Conservation (phyloP, 2,888 invertebrate species). For the Deilephila elpenor region DNA sequence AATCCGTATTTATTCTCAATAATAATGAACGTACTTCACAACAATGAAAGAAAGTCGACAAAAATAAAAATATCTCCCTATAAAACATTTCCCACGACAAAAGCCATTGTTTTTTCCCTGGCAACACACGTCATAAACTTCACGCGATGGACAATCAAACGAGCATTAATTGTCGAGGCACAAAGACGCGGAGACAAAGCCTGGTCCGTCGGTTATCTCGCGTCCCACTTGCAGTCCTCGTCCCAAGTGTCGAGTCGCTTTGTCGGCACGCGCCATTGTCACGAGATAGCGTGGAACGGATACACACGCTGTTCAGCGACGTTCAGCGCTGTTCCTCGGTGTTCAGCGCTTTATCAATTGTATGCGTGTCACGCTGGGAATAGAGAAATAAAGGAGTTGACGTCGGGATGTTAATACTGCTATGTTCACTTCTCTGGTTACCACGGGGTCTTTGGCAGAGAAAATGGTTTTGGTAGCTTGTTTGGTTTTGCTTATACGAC, state of each 20-base stretch:
- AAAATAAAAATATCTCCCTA: neutral
- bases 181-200: conserved; percentile 35
- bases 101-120: neutral
- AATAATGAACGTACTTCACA: neutral
- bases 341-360: conserved; percentile 41
- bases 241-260: conserved; percentile 38
- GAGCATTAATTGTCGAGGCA: conserved; percentile 46
- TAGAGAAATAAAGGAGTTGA: neutral
- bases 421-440: too few species aligned
- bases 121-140: conserved; percentile 18
- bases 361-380: conserved; percentile 39
- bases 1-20: too few species aligned
- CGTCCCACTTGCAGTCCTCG: conserved; percentile 28
- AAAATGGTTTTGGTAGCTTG: too few species aligned
- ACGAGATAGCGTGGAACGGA: conserved; percentile 51
- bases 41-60: neutral
- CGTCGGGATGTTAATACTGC: neutral
- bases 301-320: conserved; percentile 5
- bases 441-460: too few species aligned
- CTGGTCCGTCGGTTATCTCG: conserved; percentile 29
- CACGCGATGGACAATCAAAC: conserved; percentile 21
- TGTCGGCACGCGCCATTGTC: conserved; percentile 42
- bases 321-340: neutral
- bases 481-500: too few species aligned
- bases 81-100: neutral